phyloP scores from a whole-genome alignment of 2,888 invertebrate genomes.

The Brassicogethes aeneus region DNA sequence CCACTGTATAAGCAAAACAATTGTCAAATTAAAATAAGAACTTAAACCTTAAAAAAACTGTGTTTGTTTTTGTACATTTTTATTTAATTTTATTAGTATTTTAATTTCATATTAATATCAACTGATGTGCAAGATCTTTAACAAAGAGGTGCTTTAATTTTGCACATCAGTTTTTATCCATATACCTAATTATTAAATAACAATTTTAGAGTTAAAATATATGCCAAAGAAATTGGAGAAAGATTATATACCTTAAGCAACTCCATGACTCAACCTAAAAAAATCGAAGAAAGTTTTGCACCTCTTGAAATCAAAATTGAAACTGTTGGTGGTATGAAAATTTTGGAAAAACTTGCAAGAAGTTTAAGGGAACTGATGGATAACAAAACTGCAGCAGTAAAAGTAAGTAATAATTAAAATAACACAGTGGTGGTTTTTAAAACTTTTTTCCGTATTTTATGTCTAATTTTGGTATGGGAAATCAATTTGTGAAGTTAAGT shows the following conservation, averaged over 20 bases:
- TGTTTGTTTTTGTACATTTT: too few relatives aligned
- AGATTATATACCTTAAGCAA: slow-evolving; percentile 68
- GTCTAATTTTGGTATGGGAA: too few relatives aligned
- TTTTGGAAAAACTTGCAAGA: slow-evolving; percentile 71
- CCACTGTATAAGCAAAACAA: too few relatives aligned
- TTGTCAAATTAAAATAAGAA: too few relatives aligned
- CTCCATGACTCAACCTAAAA: slow-evolving; percentile 65
- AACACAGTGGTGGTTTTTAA: too few relatives aligned
- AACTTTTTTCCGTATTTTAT: too few relatives aligned
- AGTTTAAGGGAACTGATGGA: slow-evolving; percentile 81
- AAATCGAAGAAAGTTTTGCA: slow-evolving; percentile 49
- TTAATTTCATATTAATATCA: too few relatives aligned
- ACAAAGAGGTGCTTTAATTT: too few relatives aligned
- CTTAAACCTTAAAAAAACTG: too few relatives aligned
- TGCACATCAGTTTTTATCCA: neutral
- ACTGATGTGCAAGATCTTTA: too few relatives aligned
- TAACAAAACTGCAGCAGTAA: slow-evolving; percentile 72
- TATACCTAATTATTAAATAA: neutral
- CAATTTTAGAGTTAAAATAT: slow-evolving; percentile 60
- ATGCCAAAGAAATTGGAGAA: slow-evolving; percentile 69
- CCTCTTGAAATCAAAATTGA: neutral
- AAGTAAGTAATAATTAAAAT: slow-evolving; percentile 68
- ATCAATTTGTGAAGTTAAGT: neutral
- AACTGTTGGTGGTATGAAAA: neutral
- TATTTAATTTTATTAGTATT: too few relatives aligned